A percentile compares a stretch with the other conserved stretches of the same genome.
Conservation (phyloP, 2,888 invertebrate species). For the Pteria penguin region DNA sequence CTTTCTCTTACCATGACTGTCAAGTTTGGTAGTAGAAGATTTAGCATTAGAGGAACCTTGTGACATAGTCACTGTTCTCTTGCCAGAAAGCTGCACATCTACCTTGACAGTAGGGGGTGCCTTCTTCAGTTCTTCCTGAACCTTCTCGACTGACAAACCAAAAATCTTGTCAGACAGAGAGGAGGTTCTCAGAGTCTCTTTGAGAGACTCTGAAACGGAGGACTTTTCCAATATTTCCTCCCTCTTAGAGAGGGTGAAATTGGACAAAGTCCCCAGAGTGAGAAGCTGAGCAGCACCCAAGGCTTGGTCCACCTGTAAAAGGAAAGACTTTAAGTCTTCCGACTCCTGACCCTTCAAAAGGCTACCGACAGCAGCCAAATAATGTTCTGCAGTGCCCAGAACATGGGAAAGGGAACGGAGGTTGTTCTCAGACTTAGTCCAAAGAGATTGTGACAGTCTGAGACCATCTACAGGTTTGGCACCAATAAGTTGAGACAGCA, state of each 20-base stretch:
- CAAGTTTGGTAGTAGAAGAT: too few species aligned
- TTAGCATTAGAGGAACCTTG: too few species aligned
- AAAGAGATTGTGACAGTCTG: not conserved
- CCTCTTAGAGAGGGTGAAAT: not conserved
- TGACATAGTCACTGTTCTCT: too few species aligned
- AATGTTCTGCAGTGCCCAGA: too few species aligned
- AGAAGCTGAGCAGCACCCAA: not conserved
- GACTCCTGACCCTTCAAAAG: not conserved
- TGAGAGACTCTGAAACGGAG: not conserved
- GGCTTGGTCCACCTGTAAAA: not conserved
- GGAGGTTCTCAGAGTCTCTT: too few species aligned
- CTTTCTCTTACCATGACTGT: too few species aligned
- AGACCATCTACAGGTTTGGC: not conserved
- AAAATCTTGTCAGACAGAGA: too few species aligned
- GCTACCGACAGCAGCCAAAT: not conserved
- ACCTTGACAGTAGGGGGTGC: too few species aligned
- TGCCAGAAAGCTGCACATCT: too few species aligned
- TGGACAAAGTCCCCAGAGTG: not conserved
- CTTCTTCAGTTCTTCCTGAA: too few species aligned
- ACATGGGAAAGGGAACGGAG: not conserved
- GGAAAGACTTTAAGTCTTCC: not conserved
- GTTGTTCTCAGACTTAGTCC: not conserved
- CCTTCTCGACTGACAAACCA: too few species aligned
- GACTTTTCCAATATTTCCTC: not conserved
- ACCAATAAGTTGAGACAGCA: not conserved